Evolutionary conservation across 2,797 vertebrate genomes (phyloP).

Genomic region (Megaceryle alcyon): DNA sequence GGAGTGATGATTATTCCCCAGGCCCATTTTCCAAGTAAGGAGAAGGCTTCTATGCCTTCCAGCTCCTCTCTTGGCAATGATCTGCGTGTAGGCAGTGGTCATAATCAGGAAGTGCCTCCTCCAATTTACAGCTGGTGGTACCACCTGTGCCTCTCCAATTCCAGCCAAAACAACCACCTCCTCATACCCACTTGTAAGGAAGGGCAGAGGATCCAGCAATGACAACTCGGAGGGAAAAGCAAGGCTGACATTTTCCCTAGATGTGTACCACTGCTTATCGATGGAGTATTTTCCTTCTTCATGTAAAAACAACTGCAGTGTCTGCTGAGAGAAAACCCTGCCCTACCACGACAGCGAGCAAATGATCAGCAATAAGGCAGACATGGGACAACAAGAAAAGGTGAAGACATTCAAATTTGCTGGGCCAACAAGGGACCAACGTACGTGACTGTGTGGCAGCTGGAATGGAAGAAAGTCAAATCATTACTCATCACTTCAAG

Average conservation of each 20-base stretch:
- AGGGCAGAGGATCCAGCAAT: slow-evolving; percentile 57
- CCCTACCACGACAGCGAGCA: neutral
- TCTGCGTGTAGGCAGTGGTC: slow-evolving; percentile 69
- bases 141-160: slow-evolving; percentile 71
- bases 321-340: neutral
- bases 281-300: neutral
- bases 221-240: slow-evolving; percentile 35
- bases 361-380: neutral
- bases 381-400: neutral
- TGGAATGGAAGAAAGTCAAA: slow-evolving; percentile 14
- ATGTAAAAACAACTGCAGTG: neutral
- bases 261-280: neutral
- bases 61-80: slow-evolving; percentile 61
- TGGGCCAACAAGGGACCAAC: neutral
- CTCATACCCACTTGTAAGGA: slow-evolving; percentile 63
- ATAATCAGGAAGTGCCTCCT: slow-evolving; percentile 74
- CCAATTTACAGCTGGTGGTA: slow-evolving; percentile 72
- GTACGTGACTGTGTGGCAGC: neutral
- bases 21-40: slow-evolving; percentile 49
- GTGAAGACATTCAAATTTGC: neutral
- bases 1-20: neutral
- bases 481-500: slow-evolving; percentile 19
- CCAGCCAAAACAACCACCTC: slow-evolving; percentile 73
- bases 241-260: slow-evolving; percentile 39
- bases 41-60: slow-evolving; percentile 45